These are phyloP conservation scores for Addax nasomaculatus DNA, from an alignment of 2,113 vertebrate species.

Conservation along the genomic window DNA sequence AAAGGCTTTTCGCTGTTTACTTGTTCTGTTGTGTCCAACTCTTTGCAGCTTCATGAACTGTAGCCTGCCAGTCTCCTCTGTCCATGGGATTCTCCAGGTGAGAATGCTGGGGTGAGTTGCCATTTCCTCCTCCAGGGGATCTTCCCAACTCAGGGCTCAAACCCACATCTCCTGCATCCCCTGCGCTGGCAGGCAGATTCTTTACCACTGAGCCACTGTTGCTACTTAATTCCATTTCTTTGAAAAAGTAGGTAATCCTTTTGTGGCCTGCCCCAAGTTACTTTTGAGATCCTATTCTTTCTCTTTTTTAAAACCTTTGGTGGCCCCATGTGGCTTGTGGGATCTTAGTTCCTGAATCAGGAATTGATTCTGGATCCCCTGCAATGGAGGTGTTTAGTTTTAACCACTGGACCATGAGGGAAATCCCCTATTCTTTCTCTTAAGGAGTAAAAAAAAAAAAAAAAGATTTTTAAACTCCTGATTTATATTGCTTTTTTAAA, in stretches of 20 bases:
- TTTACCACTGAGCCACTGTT: background rate
- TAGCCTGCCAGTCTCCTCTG: background rate
- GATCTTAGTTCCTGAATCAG: background rate
- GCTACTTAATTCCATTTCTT: background rate
- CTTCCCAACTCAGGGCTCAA: background rate
- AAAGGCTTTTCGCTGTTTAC: background rate
- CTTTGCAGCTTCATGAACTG: background rate
- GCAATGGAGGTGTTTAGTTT: background rate
- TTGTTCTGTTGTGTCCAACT: background rate
- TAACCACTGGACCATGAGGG: background rate
- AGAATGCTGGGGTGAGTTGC: background rate
- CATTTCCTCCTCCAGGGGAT: background rate
- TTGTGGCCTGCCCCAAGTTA: background rate
- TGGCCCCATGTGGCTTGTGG: background rate
- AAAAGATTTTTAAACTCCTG: background rate
- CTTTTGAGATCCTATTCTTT: background rate
- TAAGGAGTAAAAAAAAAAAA: background rate
- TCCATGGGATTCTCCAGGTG: background rate
- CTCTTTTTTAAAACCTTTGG: background rate
- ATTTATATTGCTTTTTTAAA: background rate
- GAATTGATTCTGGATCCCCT: background rate
- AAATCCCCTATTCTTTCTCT: background rate
- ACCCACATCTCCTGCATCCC: rapidly evolving
- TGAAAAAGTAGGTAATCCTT: background rate
- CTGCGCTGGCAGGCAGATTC: background rate